These are phyloP conservation scores for Tinea trinotella DNA, from an alignment of 2,888 invertebrate species.

Conservation along the genomic window DNA sequence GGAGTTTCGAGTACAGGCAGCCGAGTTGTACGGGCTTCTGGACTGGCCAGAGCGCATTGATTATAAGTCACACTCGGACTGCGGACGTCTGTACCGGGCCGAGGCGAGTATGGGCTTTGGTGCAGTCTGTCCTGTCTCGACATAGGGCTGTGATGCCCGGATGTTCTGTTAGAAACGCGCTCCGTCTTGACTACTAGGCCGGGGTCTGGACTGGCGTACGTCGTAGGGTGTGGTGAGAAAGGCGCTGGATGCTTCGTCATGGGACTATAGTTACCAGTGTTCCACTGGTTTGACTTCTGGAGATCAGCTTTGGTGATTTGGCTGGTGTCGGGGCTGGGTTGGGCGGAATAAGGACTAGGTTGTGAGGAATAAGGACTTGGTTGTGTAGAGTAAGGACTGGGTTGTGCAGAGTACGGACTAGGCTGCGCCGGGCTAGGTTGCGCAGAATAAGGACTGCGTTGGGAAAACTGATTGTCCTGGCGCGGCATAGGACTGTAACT, in stretches of 20 bases:
- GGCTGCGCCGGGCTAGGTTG: slow-evolving; percentile 58
- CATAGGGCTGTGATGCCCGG: slow-evolving; percentile 63
- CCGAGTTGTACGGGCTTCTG: too few species aligned
- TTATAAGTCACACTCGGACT: slow-evolving; percentile 41
- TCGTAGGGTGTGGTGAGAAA: slow-evolving; percentile 59
- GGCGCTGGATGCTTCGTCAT: slow-evolving; percentile 63
- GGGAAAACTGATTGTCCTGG: slow-evolving; percentile 57
- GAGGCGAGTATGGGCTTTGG: slow-evolving; percentile 58
- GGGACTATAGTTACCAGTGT: slow-evolving; percentile 59
- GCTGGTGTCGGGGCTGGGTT: slow-evolving; percentile 63
- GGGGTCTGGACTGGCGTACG: slow-evolving; percentile 59
- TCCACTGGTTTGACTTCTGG: slow-evolving; percentile 54
- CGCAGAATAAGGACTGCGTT: slow-evolving; percentile 56
- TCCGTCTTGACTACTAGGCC: slow-evolving; percentile 50
- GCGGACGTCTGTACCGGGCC: slow-evolving; percentile 54
- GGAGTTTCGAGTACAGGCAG: too few species aligned
- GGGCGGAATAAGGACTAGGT: slow-evolving; percentile 61
- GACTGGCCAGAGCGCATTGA: slow-evolving; percentile 22
- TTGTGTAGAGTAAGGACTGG: slow-evolving; percentile 62
- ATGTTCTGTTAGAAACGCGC: slow-evolving; percentile 44
- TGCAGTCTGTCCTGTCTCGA: slow-evolving; percentile 55
- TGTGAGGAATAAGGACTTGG: slow-evolving; percentile 63
- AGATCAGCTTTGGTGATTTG: slow-evolving; percentile 58
- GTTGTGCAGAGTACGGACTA: slow-evolving; percentile 57
- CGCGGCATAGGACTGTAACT: slow-evolving; percentile 63